Evolutionary conservation across 1,140 invertebrate species (phyloP).

Genomic region (Drosophila tani): DNA sequence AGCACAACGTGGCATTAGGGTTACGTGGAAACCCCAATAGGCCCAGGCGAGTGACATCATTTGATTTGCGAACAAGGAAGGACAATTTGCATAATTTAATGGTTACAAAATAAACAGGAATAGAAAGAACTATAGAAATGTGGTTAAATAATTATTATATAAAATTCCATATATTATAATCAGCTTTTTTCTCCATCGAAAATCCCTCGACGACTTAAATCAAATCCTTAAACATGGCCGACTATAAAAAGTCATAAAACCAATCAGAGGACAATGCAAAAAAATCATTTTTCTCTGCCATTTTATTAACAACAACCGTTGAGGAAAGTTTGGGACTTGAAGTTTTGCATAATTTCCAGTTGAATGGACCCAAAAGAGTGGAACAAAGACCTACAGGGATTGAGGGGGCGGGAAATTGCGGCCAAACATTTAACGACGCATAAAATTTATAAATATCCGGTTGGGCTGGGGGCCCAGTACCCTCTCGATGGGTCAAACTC

Average conservation of each 20-base stretch:
- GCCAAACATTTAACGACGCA: slow-evolving; percentile 69
- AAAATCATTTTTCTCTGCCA: slow-evolving; percentile 5
- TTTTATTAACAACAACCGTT: slow-evolving; percentile 52
- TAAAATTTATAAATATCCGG: slow-evolving; percentile 69
- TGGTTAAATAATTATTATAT: neutral
- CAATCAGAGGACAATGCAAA: slow-evolving; percentile 42
- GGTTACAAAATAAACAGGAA: neutral
- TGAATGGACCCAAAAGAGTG: slow-evolving; percentile 52
- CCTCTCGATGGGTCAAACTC: slow-evolving; percentile 38
- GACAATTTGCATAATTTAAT: slow-evolving; percentile 4
- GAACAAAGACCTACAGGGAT: slow-evolving; percentile 34
- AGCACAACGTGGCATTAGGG: slow-evolving; percentile 15
- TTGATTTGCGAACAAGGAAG: too few relatives aligned
- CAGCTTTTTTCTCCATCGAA: neutral
- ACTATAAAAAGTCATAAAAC: slow-evolving; percentile 43
- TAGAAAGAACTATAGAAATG: neutral
- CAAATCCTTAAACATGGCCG: slow-evolving; percentile 15
- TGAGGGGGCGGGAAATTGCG: slow-evolving; percentile 14
- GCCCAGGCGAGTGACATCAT: slow-evolving; percentile 4
- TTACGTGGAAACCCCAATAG: slow-evolving; percentile 19
- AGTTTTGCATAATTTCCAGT: slow-evolving; percentile 70
- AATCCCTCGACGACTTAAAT: slow-evolving; percentile 16
- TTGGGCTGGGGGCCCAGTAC: neutral
- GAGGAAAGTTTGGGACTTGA: slow-evolving; percentile 59
- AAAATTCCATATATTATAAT: too few relatives aligned